These are phyloP conservation scores for Priocnemis perturbator DNA, from an alignment of 2,888 invertebrate genomes.

Conservation along the genomic window DNA sequence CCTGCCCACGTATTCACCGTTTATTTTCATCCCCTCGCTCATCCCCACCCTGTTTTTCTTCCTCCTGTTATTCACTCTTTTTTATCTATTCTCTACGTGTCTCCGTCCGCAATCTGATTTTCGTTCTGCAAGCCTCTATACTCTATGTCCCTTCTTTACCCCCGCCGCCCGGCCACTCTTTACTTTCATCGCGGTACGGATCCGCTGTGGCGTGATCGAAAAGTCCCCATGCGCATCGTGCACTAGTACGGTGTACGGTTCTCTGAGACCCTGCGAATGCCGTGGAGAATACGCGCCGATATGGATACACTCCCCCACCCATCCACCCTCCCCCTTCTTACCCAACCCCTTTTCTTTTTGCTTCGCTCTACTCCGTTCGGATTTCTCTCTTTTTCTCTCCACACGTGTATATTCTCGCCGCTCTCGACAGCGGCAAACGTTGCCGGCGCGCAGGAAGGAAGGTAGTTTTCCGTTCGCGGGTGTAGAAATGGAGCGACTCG, in stretches of 20 bases:
- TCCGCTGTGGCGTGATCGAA: conserved; percentile 3
- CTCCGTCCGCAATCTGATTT: too few relatives aligned
- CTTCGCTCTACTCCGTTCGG: too few relatives aligned
- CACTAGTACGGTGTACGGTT: neutral
- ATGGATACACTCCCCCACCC: neutral
- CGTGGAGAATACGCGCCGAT: conserved; percentile 9
- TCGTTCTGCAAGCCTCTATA: neutral
- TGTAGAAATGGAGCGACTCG: too few relatives aligned
- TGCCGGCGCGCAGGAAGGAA: too few relatives aligned
- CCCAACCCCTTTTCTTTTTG: too few relatives aligned
- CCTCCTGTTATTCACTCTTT: too few relatives aligned
- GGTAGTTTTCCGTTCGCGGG: too few relatives aligned
- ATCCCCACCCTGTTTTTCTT: neutral
- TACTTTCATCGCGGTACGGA: conserved; percentile 6
- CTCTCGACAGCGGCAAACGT: too few relatives aligned
- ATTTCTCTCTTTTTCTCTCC: too few relatives aligned
- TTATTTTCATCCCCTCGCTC: neutral
- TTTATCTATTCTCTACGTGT: too few relatives aligned
- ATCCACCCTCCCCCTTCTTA: too few relatives aligned
- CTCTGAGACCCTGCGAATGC: conserved; percentile 1
- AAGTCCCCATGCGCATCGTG: neutral
- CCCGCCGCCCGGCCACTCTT: neutral
- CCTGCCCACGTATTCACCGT: neutral
- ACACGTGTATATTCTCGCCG: too few relatives aligned
- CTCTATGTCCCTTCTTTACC: neutral